Evolutionary conservation across 1,140 invertebrate species (phyloP).

Genomic region (Arion vulgaris): DNA sequence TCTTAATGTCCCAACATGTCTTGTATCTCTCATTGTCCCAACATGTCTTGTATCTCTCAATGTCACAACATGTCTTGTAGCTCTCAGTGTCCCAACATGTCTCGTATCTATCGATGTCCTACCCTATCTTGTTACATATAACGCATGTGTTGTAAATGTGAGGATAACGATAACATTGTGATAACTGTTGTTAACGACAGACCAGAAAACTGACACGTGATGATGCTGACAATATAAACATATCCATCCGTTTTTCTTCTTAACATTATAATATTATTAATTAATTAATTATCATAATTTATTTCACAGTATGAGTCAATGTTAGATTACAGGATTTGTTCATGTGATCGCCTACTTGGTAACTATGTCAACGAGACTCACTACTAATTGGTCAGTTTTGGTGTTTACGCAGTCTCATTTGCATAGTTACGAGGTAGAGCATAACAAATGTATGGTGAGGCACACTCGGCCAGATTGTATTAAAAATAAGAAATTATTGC

Average conservation of each 20-base stretch:
- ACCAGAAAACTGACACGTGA: background rate
- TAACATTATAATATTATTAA: background rate
- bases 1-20: no score
- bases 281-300: conserved; percentile 10
- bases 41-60: no score
- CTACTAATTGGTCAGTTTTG: background rate
- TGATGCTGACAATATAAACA: background rate
- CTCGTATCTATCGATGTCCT: no score
- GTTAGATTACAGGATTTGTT: conserved; percentile 29
- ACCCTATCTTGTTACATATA: no score
- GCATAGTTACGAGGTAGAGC: conserved; percentile 16
- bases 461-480: conserved; percentile 26
- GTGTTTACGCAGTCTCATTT: conserved; percentile 18
- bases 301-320: conserved; percentile 25
- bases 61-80: no score
- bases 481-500: conserved; percentile 6
- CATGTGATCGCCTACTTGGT: conserved; percentile 12
- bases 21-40: no score
- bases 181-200: background rate
- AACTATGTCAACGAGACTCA: conserved; percentile 21
- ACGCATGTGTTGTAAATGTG: no score
- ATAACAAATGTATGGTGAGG: conserved; percentile 23
- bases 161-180: background rate
- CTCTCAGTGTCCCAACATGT: no score
- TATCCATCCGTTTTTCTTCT: conserved; percentile 15